Base-by-base conservation (phyloP, 2,888 invertebrate genomes). In the Polydrusus pterygomalis region DNA sequence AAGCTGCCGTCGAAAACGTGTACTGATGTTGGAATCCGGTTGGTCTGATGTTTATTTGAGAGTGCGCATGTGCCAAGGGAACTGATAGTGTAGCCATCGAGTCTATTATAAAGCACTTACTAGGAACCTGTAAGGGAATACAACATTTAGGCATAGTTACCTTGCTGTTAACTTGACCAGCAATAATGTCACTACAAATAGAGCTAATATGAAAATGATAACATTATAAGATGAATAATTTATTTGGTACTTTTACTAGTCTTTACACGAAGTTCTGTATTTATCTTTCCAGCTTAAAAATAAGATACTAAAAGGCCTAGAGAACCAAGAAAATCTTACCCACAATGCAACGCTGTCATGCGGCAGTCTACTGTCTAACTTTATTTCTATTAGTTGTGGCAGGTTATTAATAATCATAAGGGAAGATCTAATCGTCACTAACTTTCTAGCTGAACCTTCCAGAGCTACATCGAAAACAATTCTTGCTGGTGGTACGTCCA, bases 391-490 rank as follows among this genome's bases (percentile, higher is more conserved):
- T 0, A 91, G 86, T 81, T 94, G 93, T 67, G 93, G 91, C 81
- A 97, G 88, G 81, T 90, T 90, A 88, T 98, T 98, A 69, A 91
- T 88, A 1, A 98, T 89, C 81, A 93, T 92, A 78, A 99, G 89
- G 34, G 97, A 96, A 9, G 98, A 98, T 77, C 98, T 92, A 15
- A 99, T 94, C 9, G 96, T 95, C 68, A 98, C 94, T 81, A 98
- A 89, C 88, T 99, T 99, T 82, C 96, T 93, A 0, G 98, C 98
- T 1, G 97, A 96, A 0, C 97, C 97, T 87, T 97, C 97, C 78
- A 98, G 89, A 0, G 94, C 93, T 17, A 99, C 96, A 80, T 96
- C 95, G 84, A 98, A 95, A 58, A 99, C 96, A 30, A 99, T 90
- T 68, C 98, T 91, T 0, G 96, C 95, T 81, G 92, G 90, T 0